Percentiles rank a stretch among this genome's conserved stretches.
Conservation (phyloP, 2,797 vertebrate species). For the Melanotaenia boesemani region DNA sequence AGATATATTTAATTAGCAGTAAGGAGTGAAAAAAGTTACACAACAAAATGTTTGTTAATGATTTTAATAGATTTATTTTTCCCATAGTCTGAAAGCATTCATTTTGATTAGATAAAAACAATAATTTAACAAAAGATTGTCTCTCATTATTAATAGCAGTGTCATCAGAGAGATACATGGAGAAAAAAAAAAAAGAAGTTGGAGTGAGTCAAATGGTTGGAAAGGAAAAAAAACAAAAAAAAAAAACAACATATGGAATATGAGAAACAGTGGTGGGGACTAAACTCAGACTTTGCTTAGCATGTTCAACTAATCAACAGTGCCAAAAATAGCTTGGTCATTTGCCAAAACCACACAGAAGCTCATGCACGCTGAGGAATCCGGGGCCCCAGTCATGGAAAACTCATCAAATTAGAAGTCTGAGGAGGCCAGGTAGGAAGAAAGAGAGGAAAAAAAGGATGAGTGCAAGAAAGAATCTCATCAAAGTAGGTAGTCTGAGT, state of each 20-base stretch:
- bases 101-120: not conserved
- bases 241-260: conserved; percentile 42
- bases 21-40: not conserved
- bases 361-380: conserved; percentile 28
- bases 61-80: not conserved
- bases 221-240: conserved; percentile 10
- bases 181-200: not conserved
- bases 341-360: conserved; percentile 60
- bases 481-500: conserved; percentile 47
- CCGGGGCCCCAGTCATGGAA: conserved; percentile 61
- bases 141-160: not conserved
- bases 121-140: not conserved
- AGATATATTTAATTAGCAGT: not conserved
- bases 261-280: conserved; percentile 45
- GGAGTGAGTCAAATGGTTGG: not conserved
- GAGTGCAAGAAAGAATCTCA: conserved; percentile 6
- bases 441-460: not conserved
- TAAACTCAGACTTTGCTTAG: conserved; percentile 56
- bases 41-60: not conserved
- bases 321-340: conserved; percentile 55
- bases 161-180: not conserved
- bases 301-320: conserved; percentile 44
- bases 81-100: not conserved
- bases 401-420: conserved; percentile 66
- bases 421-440: conserved; percentile 36